phyloP scores from a whole-genome alignment of 2,888 invertebrate genomes.

The Lasioglossum calceatum region DNA sequence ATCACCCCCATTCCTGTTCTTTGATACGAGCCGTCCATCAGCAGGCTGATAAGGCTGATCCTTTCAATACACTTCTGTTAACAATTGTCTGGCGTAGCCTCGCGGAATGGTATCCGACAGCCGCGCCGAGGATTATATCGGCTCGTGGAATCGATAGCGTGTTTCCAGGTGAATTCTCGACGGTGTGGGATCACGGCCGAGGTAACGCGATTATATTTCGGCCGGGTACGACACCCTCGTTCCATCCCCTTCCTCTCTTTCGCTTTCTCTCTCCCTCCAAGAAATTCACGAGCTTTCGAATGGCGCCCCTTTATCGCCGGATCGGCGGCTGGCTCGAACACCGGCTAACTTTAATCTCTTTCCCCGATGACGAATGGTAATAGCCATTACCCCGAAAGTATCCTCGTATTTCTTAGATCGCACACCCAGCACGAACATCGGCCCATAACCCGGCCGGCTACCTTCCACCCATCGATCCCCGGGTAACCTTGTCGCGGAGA shows the following conservation, averaged over 20 bases:
- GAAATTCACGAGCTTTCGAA: slow-evolving; percentile 51
- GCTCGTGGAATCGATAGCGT: slow-evolving; percentile 34
- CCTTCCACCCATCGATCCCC: background rate
- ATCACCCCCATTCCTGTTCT: slow-evolving; percentile 23
- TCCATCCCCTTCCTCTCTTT: background rate
- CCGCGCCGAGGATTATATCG: slow-evolving; percentile 29
- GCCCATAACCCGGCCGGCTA: background rate
- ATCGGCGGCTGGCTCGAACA: slow-evolving; percentile 23
- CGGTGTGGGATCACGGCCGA: slow-evolving; percentile 25
- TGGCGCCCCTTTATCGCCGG: slow-evolving; percentile 26
- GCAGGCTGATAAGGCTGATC: slow-evolving; percentile 47
- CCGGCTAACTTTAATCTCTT: slow-evolving; percentile 52
- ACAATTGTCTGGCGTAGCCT: slow-evolving; percentile 42
- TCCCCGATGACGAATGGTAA: slow-evolving; percentile 50
- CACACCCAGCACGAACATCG: background rate
- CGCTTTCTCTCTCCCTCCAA: background rate
- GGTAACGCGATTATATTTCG: slow-evolving; percentile 57
- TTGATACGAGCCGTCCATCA: slow-evolving; percentile 52
- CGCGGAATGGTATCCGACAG: slow-evolving; percentile 22
- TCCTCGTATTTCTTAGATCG: slow-evolving; percentile 47
- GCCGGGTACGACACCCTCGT: slow-evolving; percentile 14
- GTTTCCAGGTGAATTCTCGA: slow-evolving; percentile 43
- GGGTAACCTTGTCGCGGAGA: background rate
- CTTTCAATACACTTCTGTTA: slow-evolving; percentile 50
- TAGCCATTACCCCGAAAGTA: slow-evolving; percentile 47